Conservation (phyloP, 2,888 invertebrate species). For the Phorcus lineatus region DNA sequence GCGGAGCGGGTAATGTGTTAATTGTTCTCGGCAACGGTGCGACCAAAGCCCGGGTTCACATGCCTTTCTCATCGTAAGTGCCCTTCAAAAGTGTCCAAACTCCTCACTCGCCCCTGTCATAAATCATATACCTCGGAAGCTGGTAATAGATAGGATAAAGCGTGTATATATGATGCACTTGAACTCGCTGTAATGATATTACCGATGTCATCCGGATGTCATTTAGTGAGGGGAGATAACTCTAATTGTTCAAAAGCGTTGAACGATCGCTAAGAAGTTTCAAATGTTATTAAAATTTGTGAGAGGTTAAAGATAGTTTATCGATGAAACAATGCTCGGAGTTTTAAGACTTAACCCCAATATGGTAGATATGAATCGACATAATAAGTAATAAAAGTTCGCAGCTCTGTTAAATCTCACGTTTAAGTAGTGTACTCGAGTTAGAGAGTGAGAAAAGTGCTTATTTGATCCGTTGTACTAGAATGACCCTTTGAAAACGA, state of each 20-base stretch:
- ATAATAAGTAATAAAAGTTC: no score
- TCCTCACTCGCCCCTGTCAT: not conserved
- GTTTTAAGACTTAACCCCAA: no score
- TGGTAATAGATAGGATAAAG: not conserved
- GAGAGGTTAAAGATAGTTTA: not conserved
- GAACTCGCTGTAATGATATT: not conserved
- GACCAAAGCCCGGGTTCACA: not conserved
- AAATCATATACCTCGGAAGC: not conserved
- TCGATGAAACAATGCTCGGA: no score
- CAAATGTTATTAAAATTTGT: not conserved
- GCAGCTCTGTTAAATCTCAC: no score
- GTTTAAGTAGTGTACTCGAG: no score
- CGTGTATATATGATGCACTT: not conserved
- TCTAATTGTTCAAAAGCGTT: conserved; percentile 16
- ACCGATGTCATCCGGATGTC: not conserved
- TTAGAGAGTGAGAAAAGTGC: no score
- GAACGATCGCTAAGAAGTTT: not conserved
- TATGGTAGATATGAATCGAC: no score
- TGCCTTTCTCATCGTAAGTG: not conserved
- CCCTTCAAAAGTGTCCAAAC: not conserved
- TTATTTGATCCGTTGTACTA: no score
- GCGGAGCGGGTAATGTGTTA: not conserved
- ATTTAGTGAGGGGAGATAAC: conserved; percentile 15
- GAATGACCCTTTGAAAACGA: no score
- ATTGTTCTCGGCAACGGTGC: not conserved